Evolutionary conservation across 2,888 invertebrate genomes (phyloP).

Genomic region (Aspidiotus rigidus): DNA sequence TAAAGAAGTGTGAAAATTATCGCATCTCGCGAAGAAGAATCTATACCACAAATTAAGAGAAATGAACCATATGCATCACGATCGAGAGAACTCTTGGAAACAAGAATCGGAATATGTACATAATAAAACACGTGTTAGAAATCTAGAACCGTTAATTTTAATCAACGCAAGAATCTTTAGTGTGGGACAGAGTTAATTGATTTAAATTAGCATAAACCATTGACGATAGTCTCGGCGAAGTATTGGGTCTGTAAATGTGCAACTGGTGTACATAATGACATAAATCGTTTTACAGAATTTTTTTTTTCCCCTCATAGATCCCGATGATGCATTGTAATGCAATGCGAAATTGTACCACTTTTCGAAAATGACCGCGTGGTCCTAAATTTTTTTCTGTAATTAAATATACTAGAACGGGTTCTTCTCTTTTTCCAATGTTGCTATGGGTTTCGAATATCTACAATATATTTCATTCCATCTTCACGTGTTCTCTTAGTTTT

Average conservation of each 20-base stretch:
- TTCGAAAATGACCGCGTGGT: no score
- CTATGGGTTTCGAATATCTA: not conserved
- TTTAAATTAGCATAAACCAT: conserved; percentile 18
- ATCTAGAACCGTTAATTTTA: conserved; percentile 15
- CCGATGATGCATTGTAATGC: no score
- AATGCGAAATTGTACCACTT: no score
- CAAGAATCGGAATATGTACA: conserved; percentile 1
- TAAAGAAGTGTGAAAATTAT: not conserved
- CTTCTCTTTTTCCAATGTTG: no score
- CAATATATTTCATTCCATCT: not conserved
- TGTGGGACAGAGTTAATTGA: conserved; percentile 19
- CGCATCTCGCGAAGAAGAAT: not conserved
- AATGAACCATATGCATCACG: not conserved
- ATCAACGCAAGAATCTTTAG: conserved; percentile 7
- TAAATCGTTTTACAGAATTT: no score
- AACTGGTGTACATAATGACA: no score
- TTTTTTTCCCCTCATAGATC: no score
- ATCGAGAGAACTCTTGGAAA: not conserved
- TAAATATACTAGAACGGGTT: no score
- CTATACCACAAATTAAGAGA: not conserved
- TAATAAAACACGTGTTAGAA: not conserved
- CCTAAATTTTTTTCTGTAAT: no score
- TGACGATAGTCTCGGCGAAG: conserved; percentile 7
- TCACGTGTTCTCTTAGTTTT: no score
- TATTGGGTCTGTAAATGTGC: no score